phyloP scores from a whole-genome alignment of 2,888 invertebrate genomes.

The Hypolimnas misippus region DNA sequence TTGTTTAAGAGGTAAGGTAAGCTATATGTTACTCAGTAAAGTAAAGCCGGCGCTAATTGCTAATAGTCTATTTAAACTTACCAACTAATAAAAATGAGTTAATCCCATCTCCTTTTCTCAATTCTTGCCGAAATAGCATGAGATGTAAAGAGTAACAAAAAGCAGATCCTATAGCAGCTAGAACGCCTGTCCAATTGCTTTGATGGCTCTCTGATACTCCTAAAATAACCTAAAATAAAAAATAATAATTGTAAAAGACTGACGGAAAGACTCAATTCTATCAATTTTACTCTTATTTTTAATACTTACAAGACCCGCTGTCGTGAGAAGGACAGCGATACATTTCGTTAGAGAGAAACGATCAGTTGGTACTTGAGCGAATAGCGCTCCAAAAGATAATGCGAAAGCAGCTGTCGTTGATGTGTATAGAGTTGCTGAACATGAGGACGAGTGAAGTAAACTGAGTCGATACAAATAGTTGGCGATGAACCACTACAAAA shows the following conservation, averaged over 20 bases:
- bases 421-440: slow-evolving; percentile 94
- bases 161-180: slow-evolving; percentile 93
- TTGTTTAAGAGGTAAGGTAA: too few species aligned
- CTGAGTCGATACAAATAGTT: slow-evolving; percentile 97
- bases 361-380: slow-evolving; percentile 92
- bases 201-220: slow-evolving; percentile 89
- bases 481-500: slow-evolving; percentile 95
- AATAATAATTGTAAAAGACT: not conserved
- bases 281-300: not conserved
- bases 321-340: slow-evolving; percentile 90
- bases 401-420: slow-evolving; percentile 96
- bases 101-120: slow-evolving; percentile 96
- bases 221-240: slow-evolving; percentile 86
- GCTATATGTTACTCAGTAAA: too few species aligned
- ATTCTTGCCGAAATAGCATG: slow-evolving; percentile 92
- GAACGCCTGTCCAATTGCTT: slow-evolving; percentile 88
- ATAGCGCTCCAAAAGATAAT: slow-evolving; percentile 92
- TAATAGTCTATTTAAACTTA: too few species aligned
- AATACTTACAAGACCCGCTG: slow-evolving; percentile 89
- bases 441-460: slow-evolving; percentile 91
- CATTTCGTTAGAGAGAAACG: slow-evolving; percentile 94
- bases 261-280: not conserved
- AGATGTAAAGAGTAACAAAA: slow-evolving; percentile 96
- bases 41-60: too few species aligned
- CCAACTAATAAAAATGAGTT: slow-evolving; percentile 98